Evolutionary conservation across 1,140 invertebrate genomes (phyloP).

Genomic region (Amphibalanus amphitrite): DNA sequence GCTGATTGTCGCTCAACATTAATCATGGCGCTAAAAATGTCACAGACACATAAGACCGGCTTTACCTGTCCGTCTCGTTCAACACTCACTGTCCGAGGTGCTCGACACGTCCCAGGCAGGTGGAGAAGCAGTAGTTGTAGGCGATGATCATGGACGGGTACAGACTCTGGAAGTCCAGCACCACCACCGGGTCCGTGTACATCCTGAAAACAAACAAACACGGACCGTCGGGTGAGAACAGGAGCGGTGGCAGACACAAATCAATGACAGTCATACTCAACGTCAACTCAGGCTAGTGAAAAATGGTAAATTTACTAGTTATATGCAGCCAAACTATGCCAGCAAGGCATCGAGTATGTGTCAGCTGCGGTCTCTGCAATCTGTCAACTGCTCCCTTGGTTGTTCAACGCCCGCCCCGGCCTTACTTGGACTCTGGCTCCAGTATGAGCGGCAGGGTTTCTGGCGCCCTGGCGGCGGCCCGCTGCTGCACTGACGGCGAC

Average conservation of each 20-base stretch:
- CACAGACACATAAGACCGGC: too few species aligned
- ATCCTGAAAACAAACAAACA: constrained; percentile 30
- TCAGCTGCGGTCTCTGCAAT: too few species aligned
- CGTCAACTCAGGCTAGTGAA: too few species aligned
- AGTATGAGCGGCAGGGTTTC: constrained; percentile 87
- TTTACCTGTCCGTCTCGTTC: too few species aligned
- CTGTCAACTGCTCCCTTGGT: too few species aligned
- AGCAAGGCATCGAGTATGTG: too few species aligned
- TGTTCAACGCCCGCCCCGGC: not conserved
- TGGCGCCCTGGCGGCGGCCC: constrained; percentile 74
- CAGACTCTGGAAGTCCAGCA: constrained; percentile 95
- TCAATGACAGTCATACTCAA: too few species aligned
- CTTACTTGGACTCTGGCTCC: constrained; percentile 55
- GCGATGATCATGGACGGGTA: constrained; percentile 99
- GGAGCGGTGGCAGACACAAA: too few species aligned
- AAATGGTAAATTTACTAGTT: too few species aligned
- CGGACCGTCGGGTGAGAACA: not conserved
- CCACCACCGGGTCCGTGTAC: constrained; percentile 69
- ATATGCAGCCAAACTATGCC: too few species aligned
- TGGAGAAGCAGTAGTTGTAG: constrained; percentile 98
- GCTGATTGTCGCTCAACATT: too few species aligned
- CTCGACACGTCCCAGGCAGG: constrained; percentile 78
- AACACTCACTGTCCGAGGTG: constrained; percentile 33
- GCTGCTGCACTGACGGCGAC: constrained; percentile 68
- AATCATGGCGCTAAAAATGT: too few species aligned